These are phyloP conservation scores for Aricia artaxerxes DNA, from an alignment of 2,888 invertebrate genomes.

Conservation along the genomic window DNA sequence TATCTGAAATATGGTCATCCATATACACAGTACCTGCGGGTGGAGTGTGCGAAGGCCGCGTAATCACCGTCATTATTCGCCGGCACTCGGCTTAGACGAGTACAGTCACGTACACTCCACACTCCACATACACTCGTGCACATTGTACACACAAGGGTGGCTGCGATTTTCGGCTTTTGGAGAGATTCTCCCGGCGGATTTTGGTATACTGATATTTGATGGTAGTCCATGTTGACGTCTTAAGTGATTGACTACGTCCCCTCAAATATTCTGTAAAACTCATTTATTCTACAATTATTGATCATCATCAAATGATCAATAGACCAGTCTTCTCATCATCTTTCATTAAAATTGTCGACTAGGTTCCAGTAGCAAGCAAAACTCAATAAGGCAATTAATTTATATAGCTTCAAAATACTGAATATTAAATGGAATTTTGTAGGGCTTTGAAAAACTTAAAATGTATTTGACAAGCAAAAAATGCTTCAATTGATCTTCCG, in stretches of 20 bases:
- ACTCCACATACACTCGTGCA: background rate
- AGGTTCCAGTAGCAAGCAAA: too few relatives aligned
- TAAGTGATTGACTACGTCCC: too few relatives aligned
- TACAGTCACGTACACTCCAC: slow-evolving; percentile 2
- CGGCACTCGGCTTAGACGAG: slow-evolving; percentile 40
- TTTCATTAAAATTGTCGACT: too few relatives aligned
- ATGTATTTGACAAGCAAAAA: slow-evolving; percentile 5
- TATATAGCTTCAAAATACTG: background rate
- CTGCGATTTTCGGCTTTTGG: background rate
- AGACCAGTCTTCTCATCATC: too few relatives aligned
- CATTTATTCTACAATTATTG: too few relatives aligned
- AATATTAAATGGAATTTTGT: background rate
- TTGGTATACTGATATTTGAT: too few relatives aligned
- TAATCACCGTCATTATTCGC: slow-evolving; percentile 61
- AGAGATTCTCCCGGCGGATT: background rate
- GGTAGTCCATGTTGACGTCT: too few relatives aligned
- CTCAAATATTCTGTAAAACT: too few relatives aligned
- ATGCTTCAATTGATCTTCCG: background rate
- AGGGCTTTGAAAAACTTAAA: background rate
- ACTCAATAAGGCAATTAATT: too few relatives aligned
- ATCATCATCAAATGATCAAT: too few relatives aligned
- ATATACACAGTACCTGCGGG: slow-evolving; percentile 32
- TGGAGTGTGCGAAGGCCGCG: slow-evolving; percentile 52
- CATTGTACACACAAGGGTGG: background rate
- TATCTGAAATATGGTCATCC: background rate